Evolutionary conservation across 1,140 invertebrate genomes (phyloP).

Genomic region (Stenopsyche tienmushanensis): DNA sequence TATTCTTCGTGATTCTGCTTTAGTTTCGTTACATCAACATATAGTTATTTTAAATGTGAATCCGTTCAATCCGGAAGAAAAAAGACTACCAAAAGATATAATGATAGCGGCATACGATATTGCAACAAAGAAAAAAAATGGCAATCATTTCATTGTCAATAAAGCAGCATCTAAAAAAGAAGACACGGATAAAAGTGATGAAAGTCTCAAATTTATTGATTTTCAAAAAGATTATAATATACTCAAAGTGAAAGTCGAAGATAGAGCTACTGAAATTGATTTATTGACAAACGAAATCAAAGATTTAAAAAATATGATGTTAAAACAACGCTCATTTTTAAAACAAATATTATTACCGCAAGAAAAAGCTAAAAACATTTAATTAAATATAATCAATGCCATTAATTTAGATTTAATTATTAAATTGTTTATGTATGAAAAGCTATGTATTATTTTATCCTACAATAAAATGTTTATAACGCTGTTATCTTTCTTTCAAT

Average conservation of each 20-base stretch:
- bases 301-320: conserved; percentile 62
- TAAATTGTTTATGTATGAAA: no score
- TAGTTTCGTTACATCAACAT: conserved; percentile 74
- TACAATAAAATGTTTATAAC: no score
- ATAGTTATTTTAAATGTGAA: conserved; percentile 75
- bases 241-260: conserved; percentile 62
- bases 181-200: conserved; percentile 62
- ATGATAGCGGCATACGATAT: conserved; percentile 73
- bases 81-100: conserved; percentile 71
- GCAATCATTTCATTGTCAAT: conserved; percentile 64
- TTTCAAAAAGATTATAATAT: conserved; percentile 52
- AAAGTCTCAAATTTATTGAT: conserved; percentile 56
- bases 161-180: conserved; percentile 61
- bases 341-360: conserved; percentile 47
- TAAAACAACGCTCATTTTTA: conserved; percentile 52
- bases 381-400: not conserved
- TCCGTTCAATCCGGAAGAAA: conserved; percentile 77
- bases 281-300: conserved; percentile 61
- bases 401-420: not conserved
- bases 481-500: no score
- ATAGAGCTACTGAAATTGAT: conserved; percentile 62
- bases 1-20: conserved; percentile 69
- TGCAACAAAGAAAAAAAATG: conserved; percentile 68
- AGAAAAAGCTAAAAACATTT: not conserved
- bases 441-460: no score